Evolutionary conservation across 2,888 invertebrate species (phyloP).

Genomic region (Parthenolecanium corni): DNA sequence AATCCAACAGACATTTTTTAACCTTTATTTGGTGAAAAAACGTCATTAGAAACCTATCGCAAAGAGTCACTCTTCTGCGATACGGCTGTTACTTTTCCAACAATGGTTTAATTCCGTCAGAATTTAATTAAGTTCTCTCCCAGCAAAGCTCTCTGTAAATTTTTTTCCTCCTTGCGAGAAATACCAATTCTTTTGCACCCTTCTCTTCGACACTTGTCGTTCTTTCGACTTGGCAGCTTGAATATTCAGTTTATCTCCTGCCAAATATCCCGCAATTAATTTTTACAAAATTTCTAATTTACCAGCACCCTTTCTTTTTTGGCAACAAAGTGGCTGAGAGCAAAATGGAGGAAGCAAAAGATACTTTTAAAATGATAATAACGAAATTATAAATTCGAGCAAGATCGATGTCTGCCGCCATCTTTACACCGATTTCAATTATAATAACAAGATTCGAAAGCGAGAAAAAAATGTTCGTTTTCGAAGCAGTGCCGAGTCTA

Average conservation of each 20-base stretch:
- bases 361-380: no score
- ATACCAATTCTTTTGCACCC: conserved; percentile 4
- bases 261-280: conserved; percentile 23
- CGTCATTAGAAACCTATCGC: conserved; percentile 16
- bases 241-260: conserved; percentile 22
- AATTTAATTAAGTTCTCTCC: conserved; percentile 20
- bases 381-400: no score
- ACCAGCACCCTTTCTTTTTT: background rate
- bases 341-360: background rate
- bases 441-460: background rate
- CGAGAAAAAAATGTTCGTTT: conserved; percentile 6
- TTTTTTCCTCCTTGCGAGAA: background rate
- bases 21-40: conserved; percentile 16
- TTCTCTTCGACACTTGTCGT: no score
- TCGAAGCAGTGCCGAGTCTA: background rate
- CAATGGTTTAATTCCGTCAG: conserved; percentile 23
- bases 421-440: conserved; percentile 6
- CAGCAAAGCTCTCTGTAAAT: conserved; percentile 1
- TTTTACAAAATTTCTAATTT: background rate
- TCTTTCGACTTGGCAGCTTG: conserved; percentile 11
- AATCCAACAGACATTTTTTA: background rate
- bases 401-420: background rate
- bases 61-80: conserved; percentile 13
- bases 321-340: background rate
- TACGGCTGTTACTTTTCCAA: conserved; percentile 19